phyloP scores from a whole-genome alignment of 1,140 invertebrate genomes.

The Orchestia grillus region DNA sequence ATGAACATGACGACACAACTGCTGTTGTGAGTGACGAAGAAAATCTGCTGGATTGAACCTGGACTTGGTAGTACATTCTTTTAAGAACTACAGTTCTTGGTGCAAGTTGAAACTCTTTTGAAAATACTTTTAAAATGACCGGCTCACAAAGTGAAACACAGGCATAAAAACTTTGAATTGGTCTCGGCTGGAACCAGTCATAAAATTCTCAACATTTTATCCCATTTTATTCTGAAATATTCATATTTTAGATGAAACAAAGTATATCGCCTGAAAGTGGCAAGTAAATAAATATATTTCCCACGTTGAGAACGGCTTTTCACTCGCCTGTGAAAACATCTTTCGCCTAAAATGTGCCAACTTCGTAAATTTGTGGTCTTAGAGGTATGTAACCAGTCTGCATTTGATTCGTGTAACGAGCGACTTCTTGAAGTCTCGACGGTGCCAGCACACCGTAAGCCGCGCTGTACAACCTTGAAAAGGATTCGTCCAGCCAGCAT shows the following conservation, averaged over 20 bases:
- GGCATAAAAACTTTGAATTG: neutral
- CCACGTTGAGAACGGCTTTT: neutral
- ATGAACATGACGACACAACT: neutral
- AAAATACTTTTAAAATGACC: neutral
- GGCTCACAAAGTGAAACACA: neutral
- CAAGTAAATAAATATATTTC: neutral
- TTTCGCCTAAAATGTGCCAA: too few species aligned
- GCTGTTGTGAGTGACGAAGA: neutral
- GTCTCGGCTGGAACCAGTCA: neutral
- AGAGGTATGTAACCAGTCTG: neutral
- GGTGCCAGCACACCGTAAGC: too few species aligned
- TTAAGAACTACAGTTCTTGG: neutral
- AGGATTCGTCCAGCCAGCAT: too few species aligned
- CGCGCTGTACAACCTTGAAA: too few species aligned
- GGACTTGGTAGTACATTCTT: neutral
- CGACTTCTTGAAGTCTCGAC: too few species aligned
- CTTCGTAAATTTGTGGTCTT: neutral
- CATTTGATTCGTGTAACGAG: neutral
- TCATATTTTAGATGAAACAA: neutral
- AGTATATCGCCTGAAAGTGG: neutral
- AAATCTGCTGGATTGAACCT: neutral
- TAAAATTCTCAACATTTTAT: neutral
- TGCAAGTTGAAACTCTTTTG: neutral
- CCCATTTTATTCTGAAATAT: neutral
- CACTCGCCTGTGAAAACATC: neutral